Percentiles rank a stretch among this genome's conserved stretches.
phyloP scores from a whole-genome alignment of 2,113 vertebrate genomes.

The Lanius collurio region DNA sequence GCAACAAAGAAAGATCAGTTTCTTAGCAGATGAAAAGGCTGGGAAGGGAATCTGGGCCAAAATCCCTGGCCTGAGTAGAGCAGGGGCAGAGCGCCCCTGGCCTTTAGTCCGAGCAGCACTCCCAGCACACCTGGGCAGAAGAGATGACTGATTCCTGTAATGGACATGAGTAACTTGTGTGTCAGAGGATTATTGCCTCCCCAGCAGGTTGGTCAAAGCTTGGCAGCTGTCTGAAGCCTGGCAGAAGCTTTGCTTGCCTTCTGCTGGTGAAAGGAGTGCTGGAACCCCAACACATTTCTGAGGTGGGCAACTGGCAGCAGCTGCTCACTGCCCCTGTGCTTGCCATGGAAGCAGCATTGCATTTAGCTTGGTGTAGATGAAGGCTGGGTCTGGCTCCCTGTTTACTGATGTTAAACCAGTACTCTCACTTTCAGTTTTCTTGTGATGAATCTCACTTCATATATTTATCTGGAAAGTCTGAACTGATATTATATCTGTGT shows the following conservation, averaged over 20 bases:
- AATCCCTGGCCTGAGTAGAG: not conserved
- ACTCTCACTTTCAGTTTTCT: not conserved
- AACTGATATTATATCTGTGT: not conserved
- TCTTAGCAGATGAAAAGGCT: not conserved
- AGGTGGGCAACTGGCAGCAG: not conserved
- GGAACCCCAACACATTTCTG: not conserved
- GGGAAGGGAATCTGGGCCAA: not conserved
- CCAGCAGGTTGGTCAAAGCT: not conserved
- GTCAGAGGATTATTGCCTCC: not conserved
- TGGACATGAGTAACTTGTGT: not conserved
- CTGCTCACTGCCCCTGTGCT: not conserved
- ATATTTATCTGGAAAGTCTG: not conserved
- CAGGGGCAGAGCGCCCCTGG: not conserved
- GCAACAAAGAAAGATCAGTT: not conserved
- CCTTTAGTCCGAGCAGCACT: not conserved
- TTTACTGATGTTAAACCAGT: not conserved
- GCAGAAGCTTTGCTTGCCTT: not conserved
- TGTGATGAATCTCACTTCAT: not conserved
- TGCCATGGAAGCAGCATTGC: fast-evolving
- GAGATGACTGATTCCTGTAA: not conserved
- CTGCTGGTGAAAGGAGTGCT: not conserved
- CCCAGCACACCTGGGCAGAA: not conserved
- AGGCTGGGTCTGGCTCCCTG: not conserved
- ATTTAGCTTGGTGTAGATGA: not conserved
- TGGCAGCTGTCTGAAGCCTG: not conserved